These are phyloP conservation scores for Tokudaia muenninki DNA, from an alignment of 2,797 vertebrate genomes.

Conservation along the genomic window DNA sequence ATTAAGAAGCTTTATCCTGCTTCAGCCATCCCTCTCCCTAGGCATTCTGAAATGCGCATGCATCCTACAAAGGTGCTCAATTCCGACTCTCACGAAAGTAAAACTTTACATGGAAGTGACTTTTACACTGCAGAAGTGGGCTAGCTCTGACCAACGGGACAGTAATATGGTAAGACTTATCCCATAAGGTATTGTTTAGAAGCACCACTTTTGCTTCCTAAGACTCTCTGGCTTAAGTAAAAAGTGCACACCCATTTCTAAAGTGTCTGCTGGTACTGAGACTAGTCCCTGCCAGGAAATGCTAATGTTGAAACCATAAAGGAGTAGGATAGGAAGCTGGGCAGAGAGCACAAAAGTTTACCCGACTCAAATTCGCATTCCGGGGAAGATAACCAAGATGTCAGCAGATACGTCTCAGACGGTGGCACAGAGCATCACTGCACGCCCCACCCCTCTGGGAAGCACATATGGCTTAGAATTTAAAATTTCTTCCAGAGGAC, in stretches of 20 bases:
- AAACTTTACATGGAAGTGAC: background rate
- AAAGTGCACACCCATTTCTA: slow-evolving; percentile 25
- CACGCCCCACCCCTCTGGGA: background rate
- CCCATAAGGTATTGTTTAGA: background rate
- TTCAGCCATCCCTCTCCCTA: background rate
- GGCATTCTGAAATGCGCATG: background rate
- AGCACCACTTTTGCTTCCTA: background rate
- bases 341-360: slow-evolving; percentile 33
- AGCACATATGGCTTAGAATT: background rate
- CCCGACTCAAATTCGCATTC: background rate
- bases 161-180: background rate
- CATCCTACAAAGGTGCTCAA: background rate
- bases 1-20: slow-evolving; percentile 18
- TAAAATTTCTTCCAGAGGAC: background rate
- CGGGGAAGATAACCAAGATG: slow-evolving; percentile 32
- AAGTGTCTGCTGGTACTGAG: slow-evolving; percentile 35
- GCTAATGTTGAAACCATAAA: slow-evolving; percentile 34
- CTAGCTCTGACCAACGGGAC: background rate
- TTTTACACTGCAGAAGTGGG: background rate
- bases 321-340: slow-evolving; percentile 36
- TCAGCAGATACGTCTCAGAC: background rate
- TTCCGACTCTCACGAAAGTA: slow-evolving; percentile 17
- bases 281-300: slow-evolving; percentile 66
- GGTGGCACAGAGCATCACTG: background rate
- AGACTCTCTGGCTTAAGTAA: slow-evolving; percentile 30